A percentile compares a stretch with the other conserved stretches of the same genome.
These are phyloP conservation scores for Drosophila lini DNA, from an alignment of 1,140 invertebrate species.

Conservation along the genomic window DNA sequence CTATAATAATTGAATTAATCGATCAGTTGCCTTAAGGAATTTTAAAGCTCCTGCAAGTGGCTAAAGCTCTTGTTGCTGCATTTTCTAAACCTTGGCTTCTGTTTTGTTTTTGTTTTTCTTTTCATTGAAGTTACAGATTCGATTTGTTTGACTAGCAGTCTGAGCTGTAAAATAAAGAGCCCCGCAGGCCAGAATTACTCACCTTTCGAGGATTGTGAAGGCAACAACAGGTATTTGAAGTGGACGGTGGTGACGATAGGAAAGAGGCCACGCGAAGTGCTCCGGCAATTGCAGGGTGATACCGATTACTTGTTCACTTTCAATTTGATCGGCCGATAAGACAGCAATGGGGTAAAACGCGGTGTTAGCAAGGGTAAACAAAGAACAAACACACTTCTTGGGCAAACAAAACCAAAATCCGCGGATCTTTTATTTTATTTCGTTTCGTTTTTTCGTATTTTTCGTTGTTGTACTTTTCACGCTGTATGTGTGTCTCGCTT, in stretches of 20 bases:
- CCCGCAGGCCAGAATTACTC: constrained; percentile 8
- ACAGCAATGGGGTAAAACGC: constrained; percentile 21
- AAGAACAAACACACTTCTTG: constrained; percentile 46
- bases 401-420: constrained; percentile 41
- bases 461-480: constrained; percentile 32
- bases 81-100: background rate
- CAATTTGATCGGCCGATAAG: constrained; percentile 62
- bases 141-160: background rate
- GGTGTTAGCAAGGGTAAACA: constrained; percentile 39
- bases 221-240: constrained; percentile 37
- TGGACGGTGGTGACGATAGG: constrained; percentile 33
- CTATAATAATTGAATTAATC: background rate
- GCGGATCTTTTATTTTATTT: constrained; percentile 34
- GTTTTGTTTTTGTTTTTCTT: background rate
- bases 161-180: background rate
- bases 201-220: constrained; percentile 23
- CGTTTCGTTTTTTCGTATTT: constrained; percentile 25
- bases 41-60: background rate
- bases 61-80: background rate
- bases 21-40: background rate
- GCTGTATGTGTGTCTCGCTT: constrained; percentile 38
- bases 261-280: constrained; percentile 30
- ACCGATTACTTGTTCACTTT: constrained; percentile 68
- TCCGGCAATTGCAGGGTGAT: constrained; percentile 41
- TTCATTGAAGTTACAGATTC: background rate